Evolutionary conservation across 1,140 invertebrate genomes (phyloP).

Genomic region (Penaeus chinensis): DNA sequence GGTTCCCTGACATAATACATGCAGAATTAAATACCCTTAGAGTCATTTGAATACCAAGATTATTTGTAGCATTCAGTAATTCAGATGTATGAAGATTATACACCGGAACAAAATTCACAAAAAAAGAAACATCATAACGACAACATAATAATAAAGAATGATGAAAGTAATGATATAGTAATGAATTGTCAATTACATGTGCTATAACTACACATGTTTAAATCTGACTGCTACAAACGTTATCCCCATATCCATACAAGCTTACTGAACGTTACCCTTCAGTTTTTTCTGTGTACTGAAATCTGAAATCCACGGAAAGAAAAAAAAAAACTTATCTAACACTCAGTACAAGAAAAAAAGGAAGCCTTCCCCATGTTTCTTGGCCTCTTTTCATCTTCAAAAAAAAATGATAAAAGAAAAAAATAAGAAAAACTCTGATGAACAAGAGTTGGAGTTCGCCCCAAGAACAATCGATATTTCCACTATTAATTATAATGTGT

Average conservation of each 20-base stretch:
- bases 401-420: background rate
- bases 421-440: conserved; percentile 9
- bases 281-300: conserved; percentile 41
- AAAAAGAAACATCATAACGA: conserved; percentile 3
- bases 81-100: background rate
- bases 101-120: conserved; percentile 9
- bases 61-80: conserved; percentile 40
- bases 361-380: background rate
- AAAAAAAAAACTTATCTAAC: background rate
- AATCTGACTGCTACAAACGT: conserved; percentile 45
- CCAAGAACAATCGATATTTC: conserved; percentile 10
- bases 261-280: conserved; percentile 14
- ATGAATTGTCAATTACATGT: background rate
- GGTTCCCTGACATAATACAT: conserved; percentile 32
- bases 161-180: background rate
- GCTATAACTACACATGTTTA: background rate
- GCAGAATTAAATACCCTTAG: conserved; percentile 19
- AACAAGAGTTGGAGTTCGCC: conserved; percentile 25
- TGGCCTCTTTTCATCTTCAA: conserved; percentile 3
- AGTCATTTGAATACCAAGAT: conserved; percentile 2
- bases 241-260: conserved; percentile 8
- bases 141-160: background rate
- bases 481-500: conserved; percentile 3
- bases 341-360: conserved; percentile 27
- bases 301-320: background rate